phyloP scores from a whole-genome alignment of 2,888 invertebrate genomes.

The Eurytoma adleriae region DNA sequence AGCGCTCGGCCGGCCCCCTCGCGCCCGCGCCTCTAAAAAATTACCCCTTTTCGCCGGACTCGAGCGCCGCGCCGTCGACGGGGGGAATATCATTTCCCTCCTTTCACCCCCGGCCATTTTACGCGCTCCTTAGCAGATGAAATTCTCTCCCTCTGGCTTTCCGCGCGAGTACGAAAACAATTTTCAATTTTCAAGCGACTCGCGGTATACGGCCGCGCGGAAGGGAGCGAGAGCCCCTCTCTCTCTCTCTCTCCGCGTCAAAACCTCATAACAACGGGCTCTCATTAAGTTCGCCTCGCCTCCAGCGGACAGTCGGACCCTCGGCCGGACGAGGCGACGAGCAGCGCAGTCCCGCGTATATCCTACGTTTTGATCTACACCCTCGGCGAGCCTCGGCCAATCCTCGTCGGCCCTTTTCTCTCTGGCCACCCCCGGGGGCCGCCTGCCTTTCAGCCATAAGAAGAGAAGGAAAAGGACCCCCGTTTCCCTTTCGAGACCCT shows the following conservation, averaged over 20 bases:
- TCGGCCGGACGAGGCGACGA: constrained; percentile 1
- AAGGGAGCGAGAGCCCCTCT: background rate
- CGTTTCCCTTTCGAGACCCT: constrained; percentile 49
- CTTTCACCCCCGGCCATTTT: constrained; percentile 43
- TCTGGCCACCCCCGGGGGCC: constrained; percentile 10
- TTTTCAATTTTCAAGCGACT: constrained; percentile 55
- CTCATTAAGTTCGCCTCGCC: constrained; percentile 58
- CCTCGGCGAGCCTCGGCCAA: constrained; percentile 47
- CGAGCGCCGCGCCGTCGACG: constrained; percentile 1
- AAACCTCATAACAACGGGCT: constrained; percentile 57
- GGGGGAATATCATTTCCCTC: constrained; percentile 54
- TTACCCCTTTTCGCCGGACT: constrained; percentile 33
- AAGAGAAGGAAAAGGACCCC: constrained; percentile 56
- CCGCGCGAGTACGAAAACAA: constrained; percentile 52
- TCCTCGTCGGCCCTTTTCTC: constrained; percentile 51
- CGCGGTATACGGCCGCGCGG: background rate
- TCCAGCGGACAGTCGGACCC: constrained; percentile 54
- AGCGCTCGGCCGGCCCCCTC: background rate
- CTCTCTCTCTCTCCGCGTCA: too few relatives aligned
- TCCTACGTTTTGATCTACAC: constrained; percentile 55
- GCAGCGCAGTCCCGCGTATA: constrained; percentile 13
- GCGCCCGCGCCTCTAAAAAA: constrained; percentile 42
- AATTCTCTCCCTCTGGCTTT: constrained; percentile 31
- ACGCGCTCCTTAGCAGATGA: constrained; percentile 55
- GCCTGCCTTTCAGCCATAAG: constrained; percentile 34